Base-by-base conservation (phyloP, 1,140 invertebrate species). In the Akabosia matsudoensis region DNA sequence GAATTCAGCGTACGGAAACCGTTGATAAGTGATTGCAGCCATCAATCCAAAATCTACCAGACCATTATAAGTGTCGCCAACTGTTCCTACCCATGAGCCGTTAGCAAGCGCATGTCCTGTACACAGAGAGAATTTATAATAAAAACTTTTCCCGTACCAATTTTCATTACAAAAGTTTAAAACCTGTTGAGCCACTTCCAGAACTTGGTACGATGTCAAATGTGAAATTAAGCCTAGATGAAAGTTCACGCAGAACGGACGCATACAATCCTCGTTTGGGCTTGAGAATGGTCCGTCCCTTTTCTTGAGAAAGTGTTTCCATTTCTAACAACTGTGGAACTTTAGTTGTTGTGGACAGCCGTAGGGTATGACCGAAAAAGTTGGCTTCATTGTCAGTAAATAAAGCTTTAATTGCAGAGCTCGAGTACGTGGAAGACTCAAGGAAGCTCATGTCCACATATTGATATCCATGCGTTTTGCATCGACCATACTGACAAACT, bases 1-100 rank as follows among this genome's bases (percentile, higher is more conserved):
- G 22, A 56, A 56, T 56, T 56, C 54, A 24, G 54, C 54, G n/a
- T 16, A 56, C 22, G 54, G 54, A 56, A 56, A 56, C n/a, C 54
- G 10, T 56, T 56, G 54, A 56, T 16, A 56, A 3, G 54, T 56
- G 14, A 22, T 56, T 16, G 54, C 54, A 56, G 54, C 54, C 54
- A 56, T 56, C 4, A 56, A 56, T 16, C 54, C 54, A 56, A 56
- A 56, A 24, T 56, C 54, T 13, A 56, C 54, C 13, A 22, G 13
- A n/a, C 54, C 54, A 16, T 24, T 4, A 24, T 13, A 56, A n/a
- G 54, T 56, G 22, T 56, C 54, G 4, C 54, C 54, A 10, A 56
- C 54, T 3, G n/a, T 56, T 3, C 54, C 54, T n/a, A 56, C 54
- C 22, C 10, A 10, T 3, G 54, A n/a, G 3, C 54, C 54, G 24